A percentile compares a stretch with the other conserved stretches of the same genome.
Conservation (phyloP, 2,888 invertebrate species). For the Strigamia maritima region DNA sequence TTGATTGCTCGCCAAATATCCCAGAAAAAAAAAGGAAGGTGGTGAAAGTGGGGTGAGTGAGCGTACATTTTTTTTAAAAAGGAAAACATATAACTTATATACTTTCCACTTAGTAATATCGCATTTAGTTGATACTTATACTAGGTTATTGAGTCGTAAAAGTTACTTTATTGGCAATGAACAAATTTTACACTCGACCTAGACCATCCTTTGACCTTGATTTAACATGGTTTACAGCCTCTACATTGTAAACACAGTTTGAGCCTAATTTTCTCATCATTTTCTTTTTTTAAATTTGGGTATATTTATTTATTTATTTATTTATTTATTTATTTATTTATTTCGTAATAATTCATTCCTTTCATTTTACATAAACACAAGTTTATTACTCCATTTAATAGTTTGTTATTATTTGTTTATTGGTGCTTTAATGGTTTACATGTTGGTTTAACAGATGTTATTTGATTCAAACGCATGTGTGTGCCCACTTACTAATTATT, state of each 20-base stretch:
- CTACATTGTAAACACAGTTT: constrained; percentile 28
- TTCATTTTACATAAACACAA: background rate
- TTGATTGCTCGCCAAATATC: constrained; percentile 31
- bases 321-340: background rate
- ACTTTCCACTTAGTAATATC: constrained; percentile 36
- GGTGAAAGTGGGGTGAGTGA: constrained; percentile 37
- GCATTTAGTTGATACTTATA: constrained; percentile 40
- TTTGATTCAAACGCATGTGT: background rate
- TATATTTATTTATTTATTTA: background rate
- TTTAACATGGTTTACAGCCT: constrained; percentile 39
- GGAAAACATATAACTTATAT: constrained; percentile 26
- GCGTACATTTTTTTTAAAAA: constrained; percentile 2
- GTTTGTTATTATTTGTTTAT: constrained; percentile 8
- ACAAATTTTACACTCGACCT: constrained; percentile 37
- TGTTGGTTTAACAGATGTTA: constrained; percentile 11
- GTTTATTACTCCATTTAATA: background rate
- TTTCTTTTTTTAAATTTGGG: background rate
- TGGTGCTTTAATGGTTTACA: background rate
- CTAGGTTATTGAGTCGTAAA: constrained; percentile 39
- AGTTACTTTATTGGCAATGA: constrained; percentile 40
- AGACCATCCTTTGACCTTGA: constrained; percentile 38
- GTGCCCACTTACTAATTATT: background rate
- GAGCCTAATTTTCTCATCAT: background rate
- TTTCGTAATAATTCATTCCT: background rate
- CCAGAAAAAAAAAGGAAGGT: constrained; percentile 9